Evolutionary conservation across 2,797 vertebrate genomes (phyloP).

Genomic region (Trachops cirrhosus): DNA sequence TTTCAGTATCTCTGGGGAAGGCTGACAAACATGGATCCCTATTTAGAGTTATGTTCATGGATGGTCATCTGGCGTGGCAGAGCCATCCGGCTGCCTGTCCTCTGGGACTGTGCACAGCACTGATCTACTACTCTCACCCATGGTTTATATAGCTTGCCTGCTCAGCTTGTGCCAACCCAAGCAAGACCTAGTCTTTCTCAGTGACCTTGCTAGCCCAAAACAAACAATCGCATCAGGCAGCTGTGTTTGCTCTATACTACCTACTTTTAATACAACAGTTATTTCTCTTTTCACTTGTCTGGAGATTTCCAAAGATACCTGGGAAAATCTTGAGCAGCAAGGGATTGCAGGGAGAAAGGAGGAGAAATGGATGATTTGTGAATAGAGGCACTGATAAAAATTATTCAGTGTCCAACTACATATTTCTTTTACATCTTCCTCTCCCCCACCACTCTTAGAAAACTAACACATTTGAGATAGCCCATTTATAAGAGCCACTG

Average conservation of each 20-base stretch:
- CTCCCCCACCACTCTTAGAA: background rate
- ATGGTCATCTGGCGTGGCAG: slow-evolving; percentile 64
- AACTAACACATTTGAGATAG: background rate
- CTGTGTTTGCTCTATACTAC: background rate
- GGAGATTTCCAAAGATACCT: background rate
- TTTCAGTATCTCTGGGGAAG: slow-evolving; percentile 61
- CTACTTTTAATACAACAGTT: background rate
- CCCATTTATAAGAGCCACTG: background rate
- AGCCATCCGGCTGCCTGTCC: slow-evolving; percentile 58
- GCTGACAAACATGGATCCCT: slow-evolving; percentile 40
- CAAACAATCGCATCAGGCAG: background rate
- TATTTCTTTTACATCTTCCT: background rate
- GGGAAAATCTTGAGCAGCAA: background rate
- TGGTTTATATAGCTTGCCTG: slow-evolving; percentile 58
- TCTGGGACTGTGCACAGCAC: slow-evolving; percentile 51
- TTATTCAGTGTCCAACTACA: background rate
- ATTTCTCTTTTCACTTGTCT: background rate
- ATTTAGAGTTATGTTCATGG: slow-evolving; percentile 62
- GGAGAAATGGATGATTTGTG: background rate
- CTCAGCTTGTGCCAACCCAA: slow-evolving; percentile 62
- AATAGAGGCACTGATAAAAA: background rate
- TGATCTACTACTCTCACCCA: slow-evolving; percentile 31
- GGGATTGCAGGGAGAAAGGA: background rate
- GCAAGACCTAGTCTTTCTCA: slow-evolving; percentile 56
- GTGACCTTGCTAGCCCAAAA: slow-evolving; percentile 61